These are phyloP conservation scores for Melanostoma mellinum DNA, from an alignment of 2,888 invertebrate species.

Conservation along the genomic window DNA sequence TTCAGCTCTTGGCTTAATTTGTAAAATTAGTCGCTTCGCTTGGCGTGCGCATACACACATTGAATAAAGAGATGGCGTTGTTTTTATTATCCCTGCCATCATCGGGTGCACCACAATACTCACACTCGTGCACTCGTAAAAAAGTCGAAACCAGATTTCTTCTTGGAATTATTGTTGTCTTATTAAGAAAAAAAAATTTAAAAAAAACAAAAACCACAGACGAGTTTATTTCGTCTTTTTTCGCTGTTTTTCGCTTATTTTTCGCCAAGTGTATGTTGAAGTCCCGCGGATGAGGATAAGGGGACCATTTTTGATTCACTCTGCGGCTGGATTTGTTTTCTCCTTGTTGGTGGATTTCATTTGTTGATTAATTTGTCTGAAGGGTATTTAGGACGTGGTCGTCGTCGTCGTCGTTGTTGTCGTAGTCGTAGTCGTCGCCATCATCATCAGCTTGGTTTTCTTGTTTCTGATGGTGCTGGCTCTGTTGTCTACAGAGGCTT, in stretches of 20 bases:
- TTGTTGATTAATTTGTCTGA: conserved; percentile 73
- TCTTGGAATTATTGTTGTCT: conserved; percentile 60
- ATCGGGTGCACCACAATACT: conserved; percentile 51
- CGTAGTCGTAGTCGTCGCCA: conserved; percentile 40
- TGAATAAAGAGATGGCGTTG: conserved; percentile 60
- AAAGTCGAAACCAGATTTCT: conserved; percentile 65
- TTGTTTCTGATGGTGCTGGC: conserved; percentile 42
- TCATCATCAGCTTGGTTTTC: conserved; percentile 57
- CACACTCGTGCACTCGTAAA: conserved; percentile 39
- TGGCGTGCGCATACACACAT: conserved; percentile 64
- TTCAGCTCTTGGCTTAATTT: conserved; percentile 69
- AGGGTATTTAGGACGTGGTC: conserved; percentile 73
- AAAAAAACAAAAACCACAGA: conserved; percentile 30
- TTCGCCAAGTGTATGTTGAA: conserved; percentile 50
- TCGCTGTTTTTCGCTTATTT: conserved; percentile 46
- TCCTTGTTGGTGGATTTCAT: conserved; percentile 65
- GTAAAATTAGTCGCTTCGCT: conserved; percentile 72
- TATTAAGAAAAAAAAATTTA: conserved; percentile 11
- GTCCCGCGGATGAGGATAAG: conserved; percentile 50
- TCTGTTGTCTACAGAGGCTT: conserved; percentile 38
- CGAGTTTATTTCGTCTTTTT: conserved; percentile 45
- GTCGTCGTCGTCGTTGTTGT: conserved; percentile 39
- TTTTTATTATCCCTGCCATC: conserved; percentile 31
- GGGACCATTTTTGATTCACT: conserved; percentile 55
- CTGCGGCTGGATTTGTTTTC: conserved; percentile 57